Conservation (phyloP, 2,888 invertebrate species). For the Mystacides longicornis region DNA sequence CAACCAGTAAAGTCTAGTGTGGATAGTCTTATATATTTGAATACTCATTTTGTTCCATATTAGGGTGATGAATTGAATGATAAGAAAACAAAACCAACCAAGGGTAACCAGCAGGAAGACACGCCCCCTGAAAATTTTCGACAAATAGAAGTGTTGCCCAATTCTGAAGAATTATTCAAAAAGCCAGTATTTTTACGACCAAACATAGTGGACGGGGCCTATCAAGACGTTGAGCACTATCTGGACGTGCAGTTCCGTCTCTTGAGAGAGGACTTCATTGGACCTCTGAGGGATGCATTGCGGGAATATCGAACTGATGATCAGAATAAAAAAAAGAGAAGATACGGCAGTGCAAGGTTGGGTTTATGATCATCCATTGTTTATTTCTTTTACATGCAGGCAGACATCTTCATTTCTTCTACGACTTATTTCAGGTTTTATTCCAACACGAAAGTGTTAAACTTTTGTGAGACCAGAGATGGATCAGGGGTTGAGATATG, state of each 20-base stretch:
- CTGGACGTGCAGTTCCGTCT: slow-evolving; percentile 72
- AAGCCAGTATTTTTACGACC: slow-evolving; percentile 40
- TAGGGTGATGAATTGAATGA: too few species aligned
- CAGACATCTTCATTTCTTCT: not conserved
- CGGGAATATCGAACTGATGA: slow-evolving; percentile 35
- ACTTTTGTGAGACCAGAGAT: slow-evolving; percentile 30
- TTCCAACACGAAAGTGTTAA: slow-evolving; percentile 5
- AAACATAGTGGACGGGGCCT: slow-evolving; percentile 56
- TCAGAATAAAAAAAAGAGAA: not conserved
- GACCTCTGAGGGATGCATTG: slow-evolving; percentile 63
- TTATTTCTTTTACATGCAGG: not conserved
- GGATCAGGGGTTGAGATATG: slow-evolving; percentile 42
- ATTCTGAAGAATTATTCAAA: slow-evolving; percentile 26
- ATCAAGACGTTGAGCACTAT: slow-evolving; percentile 60
- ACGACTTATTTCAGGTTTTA: slow-evolving; percentile 12
- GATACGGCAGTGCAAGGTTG: not conserved
- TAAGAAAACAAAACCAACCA: too few species aligned
- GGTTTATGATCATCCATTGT: not conserved
- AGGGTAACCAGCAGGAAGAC: not conserved
- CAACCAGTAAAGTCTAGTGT: too few species aligned
- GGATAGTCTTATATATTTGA: too few species aligned
- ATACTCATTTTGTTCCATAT: too few species aligned
- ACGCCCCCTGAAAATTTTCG: slow-evolving; percentile 18
- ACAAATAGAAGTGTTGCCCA: slow-evolving; percentile 16
- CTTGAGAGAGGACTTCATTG: slow-evolving; percentile 71